Percentiles rank a stretch among this genome's conserved stretches.
Evolutionary conservation across 1,140 invertebrate genomes (phyloP).

Genomic region (Temnothorax longispinosus): DNA sequence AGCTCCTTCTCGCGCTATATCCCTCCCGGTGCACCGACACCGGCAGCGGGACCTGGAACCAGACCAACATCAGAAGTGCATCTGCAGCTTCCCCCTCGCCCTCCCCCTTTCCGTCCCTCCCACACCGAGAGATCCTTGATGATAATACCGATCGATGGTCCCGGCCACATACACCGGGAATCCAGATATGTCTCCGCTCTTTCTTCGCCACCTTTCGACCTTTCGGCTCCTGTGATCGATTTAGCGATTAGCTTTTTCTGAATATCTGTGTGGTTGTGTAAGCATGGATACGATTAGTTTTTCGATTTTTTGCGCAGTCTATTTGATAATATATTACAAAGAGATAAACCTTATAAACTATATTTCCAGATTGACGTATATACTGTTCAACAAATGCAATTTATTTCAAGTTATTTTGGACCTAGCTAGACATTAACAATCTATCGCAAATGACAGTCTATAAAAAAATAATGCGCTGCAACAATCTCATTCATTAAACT

Average conservation of each 20-base stretch:
- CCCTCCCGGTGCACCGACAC: constrained; percentile 40
- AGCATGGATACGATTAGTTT: not conserved
- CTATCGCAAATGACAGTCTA: not conserved
- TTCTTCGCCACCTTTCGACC: constrained; percentile 32
- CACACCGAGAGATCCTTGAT: constrained; percentile 69
- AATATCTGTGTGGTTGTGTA: too few species aligned
- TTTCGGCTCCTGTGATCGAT: constrained; percentile 40
- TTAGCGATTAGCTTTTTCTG: not conserved
- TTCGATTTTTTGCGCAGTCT: not conserved
- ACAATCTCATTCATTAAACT: constrained; percentile 16
- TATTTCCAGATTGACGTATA: not conserved
- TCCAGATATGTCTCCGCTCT: constrained; percentile 19
- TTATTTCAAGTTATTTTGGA: not conserved
- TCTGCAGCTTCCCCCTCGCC: constrained; percentile 65
- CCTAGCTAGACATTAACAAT: not conserved
- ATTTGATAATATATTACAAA: not conserved
- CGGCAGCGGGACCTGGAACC: constrained; percentile 70
- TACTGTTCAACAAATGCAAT: not conserved
- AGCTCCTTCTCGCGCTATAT: constrained; percentile 38
- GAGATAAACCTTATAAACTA: not conserved
- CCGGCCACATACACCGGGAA: constrained; percentile 41
- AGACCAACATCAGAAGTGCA: constrained; percentile 81
- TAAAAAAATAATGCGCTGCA: constrained; percentile 12
- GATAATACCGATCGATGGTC: constrained; percentile 79
- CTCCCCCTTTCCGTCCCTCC: constrained; percentile 18